Conservation (phyloP, 2,113 vertebrate species). For the Porphyrio hochstetteri region DNA sequence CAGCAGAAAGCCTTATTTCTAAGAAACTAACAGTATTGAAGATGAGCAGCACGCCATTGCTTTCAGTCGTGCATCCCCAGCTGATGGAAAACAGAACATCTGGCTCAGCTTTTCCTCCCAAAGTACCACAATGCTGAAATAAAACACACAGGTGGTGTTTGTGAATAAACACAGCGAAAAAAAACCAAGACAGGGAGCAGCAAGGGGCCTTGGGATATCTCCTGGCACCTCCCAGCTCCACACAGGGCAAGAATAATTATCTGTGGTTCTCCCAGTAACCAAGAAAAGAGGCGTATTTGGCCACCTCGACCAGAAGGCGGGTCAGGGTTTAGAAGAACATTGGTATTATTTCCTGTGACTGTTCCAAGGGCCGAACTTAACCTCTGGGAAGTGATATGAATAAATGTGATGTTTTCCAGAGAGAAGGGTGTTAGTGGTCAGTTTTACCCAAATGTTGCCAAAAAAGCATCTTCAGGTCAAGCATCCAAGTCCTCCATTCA, state of each 20-base stretch:
- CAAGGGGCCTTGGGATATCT: background rate
- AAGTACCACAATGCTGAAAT: background rate
- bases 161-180: background rate
- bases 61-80: background rate
- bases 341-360: background rate
- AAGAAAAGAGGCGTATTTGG: background rate
- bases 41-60: background rate
- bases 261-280: background rate
- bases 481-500: background rate
- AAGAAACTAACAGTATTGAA: background rate
- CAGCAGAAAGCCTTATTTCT: background rate
- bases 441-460: background rate
- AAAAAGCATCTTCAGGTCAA: background rate
- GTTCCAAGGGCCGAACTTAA: slow-evolving; percentile 19
- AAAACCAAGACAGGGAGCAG: background rate
- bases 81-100: background rate
- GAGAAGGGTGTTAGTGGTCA: background rate
- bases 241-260: background rate
- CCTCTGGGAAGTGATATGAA: slow-evolving; percentile 10
- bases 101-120: background rate
- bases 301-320: background rate
- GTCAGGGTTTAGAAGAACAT: background rate
- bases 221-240: background rate
- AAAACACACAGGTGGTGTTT: background rate
- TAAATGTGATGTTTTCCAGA: background rate